Evolutionary conservation across 1,140 invertebrate genomes (phyloP).

Genomic region (Centruroides vittatus): DNA sequence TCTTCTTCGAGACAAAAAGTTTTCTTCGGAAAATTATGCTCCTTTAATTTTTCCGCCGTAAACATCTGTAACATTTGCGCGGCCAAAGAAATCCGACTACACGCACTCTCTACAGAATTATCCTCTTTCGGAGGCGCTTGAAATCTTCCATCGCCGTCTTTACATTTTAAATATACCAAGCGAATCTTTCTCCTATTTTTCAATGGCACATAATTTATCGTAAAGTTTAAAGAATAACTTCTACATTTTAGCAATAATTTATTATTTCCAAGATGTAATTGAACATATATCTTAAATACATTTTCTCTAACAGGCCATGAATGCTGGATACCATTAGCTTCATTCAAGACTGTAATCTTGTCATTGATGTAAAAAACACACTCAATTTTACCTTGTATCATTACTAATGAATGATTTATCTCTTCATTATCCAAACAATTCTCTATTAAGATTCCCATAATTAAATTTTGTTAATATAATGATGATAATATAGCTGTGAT

Average conservation of each 20-base stretch:
- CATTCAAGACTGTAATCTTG: too few relatives aligned
- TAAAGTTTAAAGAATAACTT: not conserved
- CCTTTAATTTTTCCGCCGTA: slow-evolving; percentile 72
- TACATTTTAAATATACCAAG: slow-evolving; percentile 33
- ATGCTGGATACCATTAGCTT: too few relatives aligned
- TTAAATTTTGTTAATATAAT: too few relatives aligned
- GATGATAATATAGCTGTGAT: too few relatives aligned
- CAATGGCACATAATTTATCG: slow-evolving; percentile 12
- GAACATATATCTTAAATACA: slow-evolving; percentile 7
- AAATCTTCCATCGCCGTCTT: slow-evolving; percentile 53
- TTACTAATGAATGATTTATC: too few relatives aligned
- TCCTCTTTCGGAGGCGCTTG: slow-evolving; percentile 54
- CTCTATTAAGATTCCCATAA: too few relatives aligned
- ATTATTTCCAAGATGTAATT: slow-evolving; percentile 6
- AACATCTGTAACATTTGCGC: slow-evolving; percentile 68
- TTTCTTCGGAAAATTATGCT: slow-evolving; percentile 58
- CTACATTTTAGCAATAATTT: slow-evolving; percentile 4
- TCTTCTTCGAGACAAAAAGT: slow-evolving; percentile 55
- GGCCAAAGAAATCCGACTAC: slow-evolving; percentile 56
- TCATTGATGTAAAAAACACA: too few relatives aligned
- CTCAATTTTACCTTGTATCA: too few relatives aligned
- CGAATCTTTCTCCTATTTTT: slow-evolving; percentile 25
- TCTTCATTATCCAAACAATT: too few relatives aligned
- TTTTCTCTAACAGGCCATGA: slow-evolving; percentile 9
- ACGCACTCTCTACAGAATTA: slow-evolving; percentile 54